phyloP scores from a whole-genome alignment of 2,888 invertebrate species.

The Lasioglossum vierecki region DNA sequence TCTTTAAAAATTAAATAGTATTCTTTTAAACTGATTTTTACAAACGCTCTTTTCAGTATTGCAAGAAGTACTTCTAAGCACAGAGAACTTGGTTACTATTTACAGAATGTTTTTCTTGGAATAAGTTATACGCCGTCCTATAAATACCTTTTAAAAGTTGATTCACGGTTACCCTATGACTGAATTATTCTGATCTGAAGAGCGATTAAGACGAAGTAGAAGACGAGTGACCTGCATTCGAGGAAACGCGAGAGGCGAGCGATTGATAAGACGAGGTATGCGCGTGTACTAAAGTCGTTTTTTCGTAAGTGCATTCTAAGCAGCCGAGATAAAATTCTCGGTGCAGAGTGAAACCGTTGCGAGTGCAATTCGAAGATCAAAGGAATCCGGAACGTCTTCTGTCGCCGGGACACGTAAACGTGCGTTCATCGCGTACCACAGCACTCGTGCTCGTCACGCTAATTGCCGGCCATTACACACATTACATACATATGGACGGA shows the following conservation, averaged over 20 bases:
- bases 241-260: neutral
- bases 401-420: slow-evolving; percentile 64
- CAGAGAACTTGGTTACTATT: too few relatives aligned
- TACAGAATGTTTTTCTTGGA: too few relatives aligned
- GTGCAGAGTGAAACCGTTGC: neutral
- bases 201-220: neutral
- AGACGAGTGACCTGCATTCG: neutral
- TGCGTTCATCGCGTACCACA: slow-evolving; percentile 56
- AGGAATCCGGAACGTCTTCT: slow-evolving; percentile 67
- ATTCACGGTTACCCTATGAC: neutral
- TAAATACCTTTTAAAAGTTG: neutral
- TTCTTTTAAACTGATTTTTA: too few relatives aligned
- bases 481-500: slow-evolving; percentile 43
- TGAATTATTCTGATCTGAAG: neutral
- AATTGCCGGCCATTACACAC: slow-evolving; percentile 75
- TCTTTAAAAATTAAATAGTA: too few relatives aligned
- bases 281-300: neutral
- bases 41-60: too few relatives aligned
- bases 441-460: slow-evolving; percentile 71
- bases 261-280: neutral
- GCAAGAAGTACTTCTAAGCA: too few relatives aligned
- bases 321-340: neutral
- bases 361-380: slow-evolving; percentile 66
- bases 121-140: slow-evolving; percentile 1
- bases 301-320: neutral